phyloP scores from a whole-genome alignment of 2,113 vertebrate species.

The Lagopus leucura region DNA sequence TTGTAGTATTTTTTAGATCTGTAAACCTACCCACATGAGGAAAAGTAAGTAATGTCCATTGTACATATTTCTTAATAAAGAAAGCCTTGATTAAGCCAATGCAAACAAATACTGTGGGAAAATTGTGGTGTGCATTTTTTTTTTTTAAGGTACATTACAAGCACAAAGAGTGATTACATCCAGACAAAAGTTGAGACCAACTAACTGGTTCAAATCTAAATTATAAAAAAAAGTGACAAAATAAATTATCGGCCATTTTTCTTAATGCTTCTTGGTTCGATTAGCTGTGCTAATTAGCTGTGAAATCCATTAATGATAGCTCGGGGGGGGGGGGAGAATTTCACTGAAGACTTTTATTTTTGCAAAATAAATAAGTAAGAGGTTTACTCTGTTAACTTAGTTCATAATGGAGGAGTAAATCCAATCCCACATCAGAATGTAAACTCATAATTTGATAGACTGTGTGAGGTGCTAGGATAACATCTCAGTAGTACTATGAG shows the following conservation, averaged over 20 bases:
- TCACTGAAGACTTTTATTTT: neutral
- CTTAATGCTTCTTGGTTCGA: neutral
- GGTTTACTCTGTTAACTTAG: neutral
- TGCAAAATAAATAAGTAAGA: neutral
- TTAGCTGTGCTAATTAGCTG: neutral
- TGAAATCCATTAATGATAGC: neutral
- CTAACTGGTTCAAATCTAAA: neutral
- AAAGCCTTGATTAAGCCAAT: conserved; percentile 34
- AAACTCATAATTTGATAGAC: neutral
- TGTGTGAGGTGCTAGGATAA: neutral
- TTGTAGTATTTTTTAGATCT: neutral
- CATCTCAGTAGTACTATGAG: neutral
- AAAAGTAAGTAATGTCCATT: conserved; percentile 43
- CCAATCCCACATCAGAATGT: neutral
- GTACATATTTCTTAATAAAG: conserved; percentile 44
- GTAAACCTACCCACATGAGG: neutral
- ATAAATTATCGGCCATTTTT: neutral
- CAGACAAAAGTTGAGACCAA: conserved; percentile 25
- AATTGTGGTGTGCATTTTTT: conserved; percentile 39
- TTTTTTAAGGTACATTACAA: conserved; percentile 1
- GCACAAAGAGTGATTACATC: conserved; percentile 54
- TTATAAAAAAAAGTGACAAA: neutral
- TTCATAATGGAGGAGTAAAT: neutral
- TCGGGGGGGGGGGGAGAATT: neutral
- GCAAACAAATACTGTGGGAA: conserved; percentile 66